Percentiles rank a stretch among this genome's conserved stretches.
phyloP scores from a whole-genome alignment of 2,888 invertebrate genomes.

The Harpalus rubripes region DNA sequence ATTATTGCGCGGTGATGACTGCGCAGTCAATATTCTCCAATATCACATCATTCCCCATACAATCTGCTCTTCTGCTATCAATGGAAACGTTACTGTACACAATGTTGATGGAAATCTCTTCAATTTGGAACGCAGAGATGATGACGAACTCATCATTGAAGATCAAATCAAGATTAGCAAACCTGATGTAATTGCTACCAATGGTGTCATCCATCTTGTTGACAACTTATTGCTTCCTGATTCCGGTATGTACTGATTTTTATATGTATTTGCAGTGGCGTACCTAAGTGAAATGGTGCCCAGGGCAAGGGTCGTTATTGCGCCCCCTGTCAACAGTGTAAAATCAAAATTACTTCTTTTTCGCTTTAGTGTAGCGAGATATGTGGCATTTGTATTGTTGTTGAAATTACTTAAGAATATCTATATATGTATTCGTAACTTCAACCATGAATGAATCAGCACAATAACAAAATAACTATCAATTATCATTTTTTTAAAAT shows the following conservation, averaged over 20 bases:
- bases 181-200: constrained; percentile 83
- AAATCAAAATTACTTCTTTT: too few species aligned
- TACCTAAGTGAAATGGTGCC: too few species aligned
- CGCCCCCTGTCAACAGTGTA: too few species aligned
- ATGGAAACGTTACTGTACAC: constrained; percentile 78
- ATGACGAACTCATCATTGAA: constrained; percentile 80
- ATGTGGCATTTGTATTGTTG: too few species aligned
- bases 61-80: constrained; percentile 83
- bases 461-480: too few species aligned
- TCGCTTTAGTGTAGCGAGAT: too few species aligned
- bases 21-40: constrained; percentile 82
- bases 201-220: constrained; percentile 86
- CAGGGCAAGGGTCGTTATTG: too few species aligned
- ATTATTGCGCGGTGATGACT: constrained; percentile 80
- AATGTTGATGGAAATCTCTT: constrained; percentile 78
- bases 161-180: constrained; percentile 80
- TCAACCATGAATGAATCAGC: too few species aligned
- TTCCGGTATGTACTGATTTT: constrained; percentile 75
- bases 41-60: constrained; percentile 85
- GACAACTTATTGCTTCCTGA: constrained; percentile 84
- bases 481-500: too few species aligned
- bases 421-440: too few species aligned
- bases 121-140: constrained; percentile 78
- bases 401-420: too few species aligned
- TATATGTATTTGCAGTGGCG: too few species aligned